A percentile compares a stretch with the other conserved stretches of the same genome.
Conservation (phyloP, 2,888 invertebrate genomes). For the Tiphia femorata region DNA sequence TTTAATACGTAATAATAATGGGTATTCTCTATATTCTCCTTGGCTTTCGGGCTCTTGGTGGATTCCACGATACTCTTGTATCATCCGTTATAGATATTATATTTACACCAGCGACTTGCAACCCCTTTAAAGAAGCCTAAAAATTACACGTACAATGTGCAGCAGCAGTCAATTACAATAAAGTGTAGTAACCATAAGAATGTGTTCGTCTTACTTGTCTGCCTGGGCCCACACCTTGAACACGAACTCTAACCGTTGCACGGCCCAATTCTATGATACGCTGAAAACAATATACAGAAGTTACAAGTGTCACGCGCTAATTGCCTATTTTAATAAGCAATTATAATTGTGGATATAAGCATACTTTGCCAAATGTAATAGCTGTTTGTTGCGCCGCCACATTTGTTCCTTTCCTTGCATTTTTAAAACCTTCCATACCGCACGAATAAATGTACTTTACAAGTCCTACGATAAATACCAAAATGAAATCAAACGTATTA, state of each 20-base stretch:
- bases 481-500: neutral
- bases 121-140: conserved; percentile 92
- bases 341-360: conserved; percentile 49
- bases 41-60: conserved; percentile 86
- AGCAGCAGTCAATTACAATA: neutral
- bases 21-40: conserved; percentile 72
- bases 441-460: conserved; percentile 56
- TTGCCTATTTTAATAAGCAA: neutral
- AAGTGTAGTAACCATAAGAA: conserved; percentile 7
- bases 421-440: conserved; percentile 95
- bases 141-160: conserved; percentile 50
- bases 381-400: conserved; percentile 97
- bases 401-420: conserved; percentile 95
- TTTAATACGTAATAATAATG: neutral
- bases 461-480: conserved; percentile 10
- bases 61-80: conserved; percentile 87
- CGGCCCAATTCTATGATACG: conserved; percentile 1
- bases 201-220: conserved; percentile 84
- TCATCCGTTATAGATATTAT: conserved; percentile 94
- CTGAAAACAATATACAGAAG: conserved; percentile 11
- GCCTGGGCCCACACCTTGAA: conserved; percentile 90
- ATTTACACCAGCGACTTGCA: conserved; percentile 91
- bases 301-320: too few species aligned
- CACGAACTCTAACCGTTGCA: conserved; percentile 79
- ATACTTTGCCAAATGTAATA: conserved; percentile 81